Evolutionary conservation across 2,797 vertebrate species (phyloP).

Genomic region (Diplodus puntazzo): DNA sequence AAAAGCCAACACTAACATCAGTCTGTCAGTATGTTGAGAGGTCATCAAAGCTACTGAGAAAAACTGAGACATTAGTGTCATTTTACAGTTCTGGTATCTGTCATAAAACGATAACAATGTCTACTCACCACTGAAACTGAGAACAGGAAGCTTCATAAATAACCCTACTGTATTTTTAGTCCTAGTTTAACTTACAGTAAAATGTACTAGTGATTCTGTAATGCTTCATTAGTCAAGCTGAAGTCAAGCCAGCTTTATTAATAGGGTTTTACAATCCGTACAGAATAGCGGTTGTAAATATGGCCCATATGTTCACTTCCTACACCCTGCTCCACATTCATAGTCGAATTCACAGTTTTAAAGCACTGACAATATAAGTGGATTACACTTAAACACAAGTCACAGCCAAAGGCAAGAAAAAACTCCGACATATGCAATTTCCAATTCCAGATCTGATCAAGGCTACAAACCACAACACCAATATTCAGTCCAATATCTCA

Average conservation of each 20-base stretch:
- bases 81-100: constrained; percentile 3
- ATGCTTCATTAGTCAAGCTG: neutral
- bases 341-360: neutral
- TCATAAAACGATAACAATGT: constrained; percentile 26
- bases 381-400: neutral
- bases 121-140: constrained; percentile 35
- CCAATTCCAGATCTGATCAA: neutral
- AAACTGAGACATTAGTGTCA: neutral
- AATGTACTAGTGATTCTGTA: constrained; percentile 2
- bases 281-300: constrained; percentile 3
- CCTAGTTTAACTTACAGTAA: constrained; percentile 23
- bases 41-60: neutral
- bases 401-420: neutral
- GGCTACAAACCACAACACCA: neutral
- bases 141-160: constrained; percentile 54
- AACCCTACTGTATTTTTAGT: constrained; percentile 35
- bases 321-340: constrained; percentile 14
- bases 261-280: neutral
- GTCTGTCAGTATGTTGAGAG: neutral
- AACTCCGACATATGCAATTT: constrained; percentile 3
- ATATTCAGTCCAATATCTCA: constrained; percentile 6
- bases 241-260: neutral
- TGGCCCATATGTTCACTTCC: neutral
- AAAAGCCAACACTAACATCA: neutral
- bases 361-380: neutral